Evolutionary conservation across 2,797 vertebrate species (phyloP), one percentile per base, ranked within the genome.

Genomic region (Oreonectes daqikongensis): DNA sequence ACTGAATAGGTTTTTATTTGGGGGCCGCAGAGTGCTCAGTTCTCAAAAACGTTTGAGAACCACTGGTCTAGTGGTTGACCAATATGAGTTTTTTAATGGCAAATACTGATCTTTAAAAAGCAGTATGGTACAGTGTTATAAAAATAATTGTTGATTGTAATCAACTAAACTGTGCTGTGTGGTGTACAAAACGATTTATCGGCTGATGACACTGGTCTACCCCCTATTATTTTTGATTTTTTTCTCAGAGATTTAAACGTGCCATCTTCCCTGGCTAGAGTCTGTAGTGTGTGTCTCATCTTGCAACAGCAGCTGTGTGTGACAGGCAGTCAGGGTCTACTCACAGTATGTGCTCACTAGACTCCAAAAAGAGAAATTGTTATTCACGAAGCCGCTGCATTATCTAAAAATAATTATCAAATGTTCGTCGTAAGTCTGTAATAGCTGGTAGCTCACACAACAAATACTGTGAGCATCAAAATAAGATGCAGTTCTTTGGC

Each of bases 251-350:
- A 14, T 6, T 24, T 22, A 26, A 24, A 55, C 2, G 24, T 24
- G 22, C 6, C 6, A 15, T 59, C 55, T 17, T 59, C 15, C 4
- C 26, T 59, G 14, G 55, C 15, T 30, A 30, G 12, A 0, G 15
- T 59, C 55, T 59, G 14, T 22, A 74, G 60, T n/a, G 40, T 24
- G 40, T 63, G 17, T 67, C 38, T 44, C 79, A 78, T 77, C 70
- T 70, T 26, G 5, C 59, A 60, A 75, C 63, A 40, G 72, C 82
- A 77, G 84, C 74, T 80, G 79, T 67, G 64, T 60, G 73, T 63
- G 57, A 69, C 59, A 12, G 70, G 55, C 32, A 57, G 73, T 75
- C 17, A 15, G 44, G 42, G 35, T 70, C 35, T 69, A 12, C 57
- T 64, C 14, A 40, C 42, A 53, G 57, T 52, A 42, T 26, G 42